Conservation (phyloP, 2,113 vertebrate species). For the Saguinus midas region DNA sequence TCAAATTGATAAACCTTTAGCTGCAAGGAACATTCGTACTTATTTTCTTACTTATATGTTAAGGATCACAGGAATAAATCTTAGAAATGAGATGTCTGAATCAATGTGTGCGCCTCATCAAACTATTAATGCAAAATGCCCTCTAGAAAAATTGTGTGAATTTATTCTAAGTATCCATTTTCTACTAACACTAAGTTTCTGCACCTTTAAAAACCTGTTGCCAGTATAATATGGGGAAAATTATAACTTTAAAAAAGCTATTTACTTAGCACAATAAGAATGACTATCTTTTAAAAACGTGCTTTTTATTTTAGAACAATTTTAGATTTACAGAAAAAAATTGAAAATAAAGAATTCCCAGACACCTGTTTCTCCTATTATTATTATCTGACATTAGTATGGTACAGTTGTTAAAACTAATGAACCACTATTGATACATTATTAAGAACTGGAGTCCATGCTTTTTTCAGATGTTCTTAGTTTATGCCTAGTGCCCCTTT, state of each 20-base stretch:
- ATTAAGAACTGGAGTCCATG: background rate
- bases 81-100: background rate
- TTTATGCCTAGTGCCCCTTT: background rate
- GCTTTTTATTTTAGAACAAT: background rate
- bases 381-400: background rate
- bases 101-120: background rate
- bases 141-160: background rate
- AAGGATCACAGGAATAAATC: background rate
- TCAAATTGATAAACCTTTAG: background rate
- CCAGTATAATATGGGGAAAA: background rate
- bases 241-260: background rate
- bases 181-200: background rate
- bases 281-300: background rate
- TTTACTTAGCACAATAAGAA: background rate
- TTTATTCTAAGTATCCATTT: background rate
- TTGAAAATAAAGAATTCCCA: no score
- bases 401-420: background rate
- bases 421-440: background rate
- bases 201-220: background rate
- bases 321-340: constrained; percentile 7
- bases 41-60: background rate
- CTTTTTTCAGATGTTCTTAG: background rate
- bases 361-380: background rate
- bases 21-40: background rate
- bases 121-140: background rate